Conservation (phyloP, 2,113 vertebrate species). For the Lampris incognitus region DNA sequence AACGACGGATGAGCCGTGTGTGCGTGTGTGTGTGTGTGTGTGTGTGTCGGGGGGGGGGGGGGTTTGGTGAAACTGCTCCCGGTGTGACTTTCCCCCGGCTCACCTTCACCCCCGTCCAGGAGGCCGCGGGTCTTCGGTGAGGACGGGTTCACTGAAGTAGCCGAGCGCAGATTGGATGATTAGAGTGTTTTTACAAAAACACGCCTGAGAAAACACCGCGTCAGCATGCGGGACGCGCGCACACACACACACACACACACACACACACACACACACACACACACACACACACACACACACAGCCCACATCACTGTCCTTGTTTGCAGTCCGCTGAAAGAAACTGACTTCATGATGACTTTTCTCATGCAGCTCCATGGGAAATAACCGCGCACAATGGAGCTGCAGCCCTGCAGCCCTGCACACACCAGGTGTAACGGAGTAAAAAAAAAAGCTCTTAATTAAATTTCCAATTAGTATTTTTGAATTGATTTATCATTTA, state of each 20-base stretch:
- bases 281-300: slow-evolving; percentile 56
- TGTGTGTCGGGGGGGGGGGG: no score
- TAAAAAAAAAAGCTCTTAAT: no score
- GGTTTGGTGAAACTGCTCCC: slow-evolving; percentile 21
- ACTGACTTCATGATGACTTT: background rate
- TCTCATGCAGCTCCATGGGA: background rate
- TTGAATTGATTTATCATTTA: no score
- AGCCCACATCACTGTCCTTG: background rate
- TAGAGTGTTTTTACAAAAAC: slow-evolving; percentile 75
- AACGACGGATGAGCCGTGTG: background rate
- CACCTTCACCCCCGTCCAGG: slow-evolving; percentile 13
- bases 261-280: slow-evolving; percentile 30
- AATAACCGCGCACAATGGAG: no score
- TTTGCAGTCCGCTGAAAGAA: slow-evolving; percentile 20
- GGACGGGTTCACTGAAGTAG: slow-evolving; percentile 35
- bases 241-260: slow-evolving; percentile 33
- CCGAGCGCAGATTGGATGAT: slow-evolving; percentile 49
- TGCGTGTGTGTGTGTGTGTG: no score
- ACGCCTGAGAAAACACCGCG: slow-evolving; percentile 45
- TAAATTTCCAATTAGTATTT: no score
- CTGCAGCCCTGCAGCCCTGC: no score
- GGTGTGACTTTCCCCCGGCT: slow-evolving; percentile 37
- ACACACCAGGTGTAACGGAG: no score
- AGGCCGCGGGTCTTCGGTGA: background rate
- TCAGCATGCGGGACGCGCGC: slow-evolving; percentile 55